Conservation (phyloP, 2,113 vertebrate species). For the Strix uralensis region DNA sequence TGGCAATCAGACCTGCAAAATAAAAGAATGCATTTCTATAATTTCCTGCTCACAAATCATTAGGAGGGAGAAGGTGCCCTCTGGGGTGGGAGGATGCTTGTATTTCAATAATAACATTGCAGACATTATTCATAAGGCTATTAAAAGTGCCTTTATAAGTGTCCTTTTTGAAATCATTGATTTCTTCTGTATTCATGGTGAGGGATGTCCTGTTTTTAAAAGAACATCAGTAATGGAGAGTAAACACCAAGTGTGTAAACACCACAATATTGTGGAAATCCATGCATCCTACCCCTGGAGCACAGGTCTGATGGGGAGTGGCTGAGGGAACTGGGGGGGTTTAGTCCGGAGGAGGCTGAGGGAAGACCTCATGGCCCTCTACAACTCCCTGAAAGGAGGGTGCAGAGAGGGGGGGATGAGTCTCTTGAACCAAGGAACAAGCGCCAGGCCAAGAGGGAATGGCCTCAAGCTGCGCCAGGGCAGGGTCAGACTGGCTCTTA, state of each 20-base stretch:
- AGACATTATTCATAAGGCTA: background rate
- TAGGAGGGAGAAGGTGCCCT: background rate
- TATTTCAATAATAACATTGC: background rate
- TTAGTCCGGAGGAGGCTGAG: too few relatives aligned
- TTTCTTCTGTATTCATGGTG: background rate
- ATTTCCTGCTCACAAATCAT: background rate
- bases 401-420: too few relatives aligned
- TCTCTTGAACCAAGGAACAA: too few relatives aligned
- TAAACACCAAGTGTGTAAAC: too few relatives aligned
- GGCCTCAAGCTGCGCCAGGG: too few relatives aligned
- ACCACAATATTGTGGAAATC: background rate
- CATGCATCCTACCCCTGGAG: background rate
- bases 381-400: too few relatives aligned
- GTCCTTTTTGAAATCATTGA: background rate
- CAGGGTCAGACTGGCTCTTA: too few relatives aligned
- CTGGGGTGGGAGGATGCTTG: background rate
- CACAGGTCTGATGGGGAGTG: too few relatives aligned
- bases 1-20: accelerated
- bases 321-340: too few relatives aligned
- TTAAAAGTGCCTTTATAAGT: background rate
- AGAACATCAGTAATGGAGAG: background rate
- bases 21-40: background rate
- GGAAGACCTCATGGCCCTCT: too few relatives aligned
- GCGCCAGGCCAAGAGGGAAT: too few relatives aligned
- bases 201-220: background rate